Evolutionary conservation across 2,113 vertebrate genomes (phyloP), one percentile per base, ranked within the genome.

Genomic region (Nibea albiflora): DNA sequence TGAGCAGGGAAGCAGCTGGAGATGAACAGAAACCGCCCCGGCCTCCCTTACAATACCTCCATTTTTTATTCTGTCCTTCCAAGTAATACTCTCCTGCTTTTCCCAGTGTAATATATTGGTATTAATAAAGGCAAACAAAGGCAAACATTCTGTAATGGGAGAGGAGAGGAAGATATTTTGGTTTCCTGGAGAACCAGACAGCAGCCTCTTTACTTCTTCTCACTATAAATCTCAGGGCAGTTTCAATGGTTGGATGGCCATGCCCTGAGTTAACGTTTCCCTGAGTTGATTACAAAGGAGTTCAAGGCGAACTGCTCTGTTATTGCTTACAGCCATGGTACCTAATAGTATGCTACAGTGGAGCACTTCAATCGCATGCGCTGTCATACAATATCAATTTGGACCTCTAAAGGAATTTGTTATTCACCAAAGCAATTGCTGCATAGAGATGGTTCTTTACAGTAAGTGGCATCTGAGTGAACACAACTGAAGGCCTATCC

Each of bases 1-100:
- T 94, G 93, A 94, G 94, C 94, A 94, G 87, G 73, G 92, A 85
- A 93, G 92, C 94, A 95, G 95, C 93, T 95, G 94, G 94, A 91
- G 92, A 93, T 93, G 92, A 94, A 95, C 93, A 88, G 84, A 94
- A 95, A 92, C 90, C 65, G 71, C 89, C 90, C 69, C 26, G 47
- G 84, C 89, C 81, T 83, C 91, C 89, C 78, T 90, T 73, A 87
- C 89, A 92, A 92, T 88, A 84, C 89, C 89, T 91, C 89, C 74
- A 92, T 92, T 92, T 93, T 90, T 93, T 89, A 89, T 92, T 88
- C 87, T 73, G 79, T 86, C 80, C 86, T 78, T 88, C 81, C 79
- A 85, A 90, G 80, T 89, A 87, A 90, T 85, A 77, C 81, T 83
- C 85, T 64, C 67, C 81, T 80, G 82, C 81, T 71, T 81, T 84